Evolutionary conservation across 35 echinoderm and acorn worm species (phyloP), one percentile per base, ranked within the genome.

Genomic region (Holothuria glaberrima): DNA sequence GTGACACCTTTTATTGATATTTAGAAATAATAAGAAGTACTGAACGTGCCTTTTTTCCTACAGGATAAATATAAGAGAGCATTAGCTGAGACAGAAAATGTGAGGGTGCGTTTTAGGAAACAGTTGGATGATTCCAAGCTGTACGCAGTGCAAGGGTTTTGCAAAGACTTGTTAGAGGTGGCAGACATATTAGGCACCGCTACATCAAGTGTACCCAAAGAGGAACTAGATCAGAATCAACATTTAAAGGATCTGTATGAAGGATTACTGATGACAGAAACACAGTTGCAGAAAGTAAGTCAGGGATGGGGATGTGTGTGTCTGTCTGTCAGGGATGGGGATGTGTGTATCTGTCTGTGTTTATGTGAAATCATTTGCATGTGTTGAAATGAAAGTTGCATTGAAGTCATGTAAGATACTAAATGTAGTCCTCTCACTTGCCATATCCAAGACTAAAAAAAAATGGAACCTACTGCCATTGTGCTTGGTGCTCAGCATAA

Each of bases 21-120:
- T 41, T 41, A 41, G 2, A 7, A 41, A 7, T 41, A 41, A 7
- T 41, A 41, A 4, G 36, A 41, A 65, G 6, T 16, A 65, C 21
- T 65, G 21, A 16, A 65, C 62, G 22, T 69, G 25, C 12, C 74
- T 18, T 78, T 87, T 70, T 32, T 28, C 28, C 73, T n/a, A 14
- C 74, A 98, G 97, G 97, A 99, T 88, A 99, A 99, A 76, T 99
- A 99, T 71, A 92, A 95, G 30, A 59, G 97, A 83, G 88, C 97
- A 56, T 91, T 95, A 38, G 93, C 93, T 21, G 97, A 99, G 45
- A 93, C 94, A 58, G 97, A 99, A 86, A 99, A 99, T 91, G 94
- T 95, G 6, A 59, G 97, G 16, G 90, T 73, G 71, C 38, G 97
- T 25, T 93, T 90, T 56, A 67, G 83, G 46, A 90, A 93, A 45